Evolutionary conservation across 1,140 invertebrate species (phyloP).

Genomic region (Lordiphosa stackelbergi): DNA sequence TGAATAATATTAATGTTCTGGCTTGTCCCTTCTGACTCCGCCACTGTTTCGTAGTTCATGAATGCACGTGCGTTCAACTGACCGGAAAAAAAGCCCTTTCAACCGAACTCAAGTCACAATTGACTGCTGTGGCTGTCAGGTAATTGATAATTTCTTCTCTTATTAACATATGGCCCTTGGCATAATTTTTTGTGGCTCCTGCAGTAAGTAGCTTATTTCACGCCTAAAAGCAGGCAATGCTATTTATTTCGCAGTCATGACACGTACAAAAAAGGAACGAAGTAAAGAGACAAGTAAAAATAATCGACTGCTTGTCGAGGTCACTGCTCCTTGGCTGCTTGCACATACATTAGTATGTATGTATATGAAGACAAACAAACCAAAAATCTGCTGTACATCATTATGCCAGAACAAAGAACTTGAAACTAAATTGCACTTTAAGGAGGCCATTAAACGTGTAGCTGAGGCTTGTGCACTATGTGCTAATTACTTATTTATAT

Average conservation of each 20-base stretch:
- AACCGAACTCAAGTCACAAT: not conserved
- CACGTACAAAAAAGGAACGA: conserved; percentile 3
- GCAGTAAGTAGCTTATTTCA: conserved; percentile 14
- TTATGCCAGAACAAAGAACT: conserved; percentile 40
- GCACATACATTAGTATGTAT: not conserved
- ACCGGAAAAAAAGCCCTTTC: not conserved
- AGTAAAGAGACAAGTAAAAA: conserved; percentile 6
- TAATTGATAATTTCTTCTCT: conserved; percentile 27
- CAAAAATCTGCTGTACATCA: conserved; percentile 22
- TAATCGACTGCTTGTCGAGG: conserved; percentile 21
- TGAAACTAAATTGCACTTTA: conserved; percentile 36
- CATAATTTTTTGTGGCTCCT: conserved; percentile 1
- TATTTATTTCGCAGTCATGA: conserved; percentile 23
- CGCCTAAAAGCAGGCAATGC: conserved; percentile 18
- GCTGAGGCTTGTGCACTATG: conserved; percentile 32
- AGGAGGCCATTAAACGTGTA: conserved; percentile 37
- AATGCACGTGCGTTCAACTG: conserved; percentile 3
- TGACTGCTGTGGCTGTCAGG: conserved; percentile 13
- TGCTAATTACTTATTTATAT: conserved; percentile 58
- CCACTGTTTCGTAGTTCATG: too few species aligned
- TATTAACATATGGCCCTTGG: conserved; percentile 16
- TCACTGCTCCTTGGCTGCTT: conserved; percentile 8
- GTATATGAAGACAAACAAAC: conserved; percentile 14
- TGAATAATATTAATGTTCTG: too few species aligned
- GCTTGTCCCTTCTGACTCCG: too few species aligned